Percentiles rank a stretch among this genome's conserved stretches.
Conservation (phyloP, 2,113 vertebrate genomes). For the Notothenia rossii region DNA sequence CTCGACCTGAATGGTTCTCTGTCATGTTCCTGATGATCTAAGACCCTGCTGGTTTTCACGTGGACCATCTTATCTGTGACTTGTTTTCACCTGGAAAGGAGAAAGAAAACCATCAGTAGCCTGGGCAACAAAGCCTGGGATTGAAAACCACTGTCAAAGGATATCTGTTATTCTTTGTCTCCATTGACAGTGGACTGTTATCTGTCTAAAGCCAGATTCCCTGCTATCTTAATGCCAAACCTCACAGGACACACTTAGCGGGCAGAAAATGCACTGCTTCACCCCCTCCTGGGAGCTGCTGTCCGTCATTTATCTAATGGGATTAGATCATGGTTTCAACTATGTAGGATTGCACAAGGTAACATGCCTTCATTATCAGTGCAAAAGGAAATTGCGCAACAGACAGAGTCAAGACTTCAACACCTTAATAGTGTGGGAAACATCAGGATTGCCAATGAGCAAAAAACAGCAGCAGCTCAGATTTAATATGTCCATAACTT, state of each 20-base stretch:
- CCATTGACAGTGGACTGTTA: background rate
- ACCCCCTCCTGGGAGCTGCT: background rate
- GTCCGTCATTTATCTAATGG: background rate
- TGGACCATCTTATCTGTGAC: background rate
- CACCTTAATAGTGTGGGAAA: background rate
- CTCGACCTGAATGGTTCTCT: background rate
- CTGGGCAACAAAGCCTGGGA: background rate
- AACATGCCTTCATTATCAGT: background rate
- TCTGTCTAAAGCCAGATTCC: conserved; percentile 23
- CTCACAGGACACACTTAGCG: background rate
- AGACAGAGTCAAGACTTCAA: background rate
- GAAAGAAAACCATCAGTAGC: conserved; percentile 6
- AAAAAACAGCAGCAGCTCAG: background rate
- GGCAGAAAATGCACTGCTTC: background rate
- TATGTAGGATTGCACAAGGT: background rate
- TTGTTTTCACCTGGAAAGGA: background rate
- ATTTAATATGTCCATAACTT: background rate
- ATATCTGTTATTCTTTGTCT: conserved; percentile 20
- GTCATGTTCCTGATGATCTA: background rate
- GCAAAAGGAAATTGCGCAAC: conserved; percentile 20
- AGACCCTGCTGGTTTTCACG: background rate
- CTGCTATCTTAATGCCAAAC: background rate
- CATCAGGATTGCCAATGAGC: background rate
- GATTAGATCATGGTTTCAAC: background rate
- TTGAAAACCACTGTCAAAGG: background rate